Conservation (phyloP, 2,888 invertebrate species). For the Leptinotarsa rubiginosa region DNA sequence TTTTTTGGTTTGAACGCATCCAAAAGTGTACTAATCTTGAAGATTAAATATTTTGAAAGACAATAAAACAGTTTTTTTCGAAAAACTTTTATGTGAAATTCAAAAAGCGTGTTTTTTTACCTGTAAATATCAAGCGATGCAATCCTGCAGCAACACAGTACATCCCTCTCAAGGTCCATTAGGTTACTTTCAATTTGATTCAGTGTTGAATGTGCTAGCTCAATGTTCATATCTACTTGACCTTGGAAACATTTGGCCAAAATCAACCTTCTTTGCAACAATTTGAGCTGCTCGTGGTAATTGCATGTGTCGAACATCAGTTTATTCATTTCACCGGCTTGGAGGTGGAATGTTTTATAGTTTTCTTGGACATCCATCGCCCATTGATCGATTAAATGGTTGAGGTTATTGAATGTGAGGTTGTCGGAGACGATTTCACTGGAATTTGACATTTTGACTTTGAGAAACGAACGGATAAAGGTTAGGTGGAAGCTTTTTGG, state of each 20-base stretch:
- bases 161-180: background rate
- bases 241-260: slow-evolving; percentile 18
- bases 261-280: background rate
- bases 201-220: background rate
- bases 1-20: too few species aligned
- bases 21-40: too few species aligned
- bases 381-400: slow-evolving; percentile 15
- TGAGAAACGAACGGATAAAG: background rate
- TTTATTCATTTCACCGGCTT: slow-evolving; percentile 16
- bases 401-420: background rate
- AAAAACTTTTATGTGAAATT: too few species aligned
- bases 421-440: background rate
- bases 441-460: slow-evolving; percentile 14
- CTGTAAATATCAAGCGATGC: background rate
- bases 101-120: background rate
- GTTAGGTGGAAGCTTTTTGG: background rate
- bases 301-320: slow-evolving; percentile 2
- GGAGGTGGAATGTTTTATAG: background rate
- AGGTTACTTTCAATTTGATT: background rate
- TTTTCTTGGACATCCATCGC: slow-evolving; percentile 3
- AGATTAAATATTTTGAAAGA: too few species aligned
- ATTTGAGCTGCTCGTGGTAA: background rate
- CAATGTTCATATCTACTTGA: slow-evolving; percentile 12
- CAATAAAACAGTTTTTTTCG: too few species aligned
- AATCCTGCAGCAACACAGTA: background rate